phyloP scores from a whole-genome alignment of 2,888 invertebrate genomes.

The Tethea ocularis region DNA sequence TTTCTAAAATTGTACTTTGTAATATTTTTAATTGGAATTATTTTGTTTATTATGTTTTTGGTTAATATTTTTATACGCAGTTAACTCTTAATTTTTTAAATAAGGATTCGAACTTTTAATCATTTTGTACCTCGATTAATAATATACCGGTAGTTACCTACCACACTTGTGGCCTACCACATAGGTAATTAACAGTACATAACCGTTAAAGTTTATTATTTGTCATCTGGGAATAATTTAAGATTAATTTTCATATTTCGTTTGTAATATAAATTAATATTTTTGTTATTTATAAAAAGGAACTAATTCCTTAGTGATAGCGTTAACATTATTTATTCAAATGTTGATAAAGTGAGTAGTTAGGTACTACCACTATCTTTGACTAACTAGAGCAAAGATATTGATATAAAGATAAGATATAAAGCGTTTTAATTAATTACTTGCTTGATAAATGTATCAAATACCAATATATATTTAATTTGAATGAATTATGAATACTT shows the following conservation, averaged over 20 bases:
- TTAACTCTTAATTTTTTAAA: too few species aligned
- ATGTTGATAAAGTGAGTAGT: constrained; percentile 43
- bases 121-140: too few species aligned
- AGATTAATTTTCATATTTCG: not conserved
- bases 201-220: not conserved
- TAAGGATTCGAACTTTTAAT: too few species aligned
- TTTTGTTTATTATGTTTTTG: not conserved
- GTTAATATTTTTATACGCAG: too few species aligned
- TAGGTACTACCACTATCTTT: constrained; percentile 46
- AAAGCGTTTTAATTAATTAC: constrained; percentile 41
- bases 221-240: not conserved
- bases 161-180: too few species aligned
- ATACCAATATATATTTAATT: not conserved
- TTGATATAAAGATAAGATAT: constrained; percentile 62
- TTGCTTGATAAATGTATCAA: not conserved
- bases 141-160: too few species aligned
- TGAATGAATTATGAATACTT: too few species aligned
- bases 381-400: constrained; percentile 58
- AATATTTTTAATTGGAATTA: constrained; percentile 1
- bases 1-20: constrained; percentile 29
- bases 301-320: not conserved
- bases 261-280: not conserved
- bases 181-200: not conserved
- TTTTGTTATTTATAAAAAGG: not conserved
- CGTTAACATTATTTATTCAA: constrained; percentile 20